A percentile compares a stretch with the other conserved stretches of the same genome.
phyloP scores from a whole-genome alignment of 2,888 invertebrate genomes.

The Macrophya alboannulata region DNA sequence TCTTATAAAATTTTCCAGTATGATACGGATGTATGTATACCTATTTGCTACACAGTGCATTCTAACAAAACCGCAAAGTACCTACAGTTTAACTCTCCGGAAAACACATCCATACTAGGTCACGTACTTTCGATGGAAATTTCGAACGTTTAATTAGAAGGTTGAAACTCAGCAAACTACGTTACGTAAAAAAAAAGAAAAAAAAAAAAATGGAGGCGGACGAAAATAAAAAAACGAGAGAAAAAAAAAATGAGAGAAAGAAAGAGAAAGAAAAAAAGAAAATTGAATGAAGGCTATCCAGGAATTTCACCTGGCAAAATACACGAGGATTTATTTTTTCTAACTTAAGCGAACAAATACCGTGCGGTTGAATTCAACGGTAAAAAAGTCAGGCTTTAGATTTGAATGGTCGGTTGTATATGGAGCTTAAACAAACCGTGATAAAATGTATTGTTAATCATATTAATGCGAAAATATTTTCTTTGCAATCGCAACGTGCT shows the following conservation, averaged over 20 bases:
- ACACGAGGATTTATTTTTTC: slow-evolving; percentile 40
- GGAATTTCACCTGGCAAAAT: slow-evolving; percentile 26
- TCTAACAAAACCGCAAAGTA: not conserved
- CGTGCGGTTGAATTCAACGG: not conserved
- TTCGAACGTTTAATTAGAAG: slow-evolving; percentile 38
- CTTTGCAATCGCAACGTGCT: not conserved
- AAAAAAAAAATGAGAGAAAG: not conserved
- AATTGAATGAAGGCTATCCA: not conserved
- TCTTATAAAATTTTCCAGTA: not conserved
- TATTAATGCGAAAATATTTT: slow-evolving; percentile 25
- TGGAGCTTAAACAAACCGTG: slow-evolving; percentile 3
- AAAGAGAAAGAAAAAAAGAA: not conserved
- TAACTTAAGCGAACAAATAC: slow-evolving; percentile 9
- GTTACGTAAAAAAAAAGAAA: slow-evolving; percentile 17
- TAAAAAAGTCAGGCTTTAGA: slow-evolving; percentile 19
- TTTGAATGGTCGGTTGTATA: not conserved
- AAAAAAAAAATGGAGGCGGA: not conserved
- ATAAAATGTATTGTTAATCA: slow-evolving; percentile 4
- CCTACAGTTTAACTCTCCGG: not conserved
- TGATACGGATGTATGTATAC: not conserved
- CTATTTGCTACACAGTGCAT: not conserved
- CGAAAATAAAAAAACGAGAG: not conserved
- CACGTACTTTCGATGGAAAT: slow-evolving; percentile 20
- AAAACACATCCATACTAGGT: not conserved
- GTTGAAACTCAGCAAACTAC: not conserved